Evolutionary conservation across 1,140 invertebrate genomes (phyloP), one percentile per base, ranked within the genome.

Genomic region (Anagrus nilaparvatae): DNA sequence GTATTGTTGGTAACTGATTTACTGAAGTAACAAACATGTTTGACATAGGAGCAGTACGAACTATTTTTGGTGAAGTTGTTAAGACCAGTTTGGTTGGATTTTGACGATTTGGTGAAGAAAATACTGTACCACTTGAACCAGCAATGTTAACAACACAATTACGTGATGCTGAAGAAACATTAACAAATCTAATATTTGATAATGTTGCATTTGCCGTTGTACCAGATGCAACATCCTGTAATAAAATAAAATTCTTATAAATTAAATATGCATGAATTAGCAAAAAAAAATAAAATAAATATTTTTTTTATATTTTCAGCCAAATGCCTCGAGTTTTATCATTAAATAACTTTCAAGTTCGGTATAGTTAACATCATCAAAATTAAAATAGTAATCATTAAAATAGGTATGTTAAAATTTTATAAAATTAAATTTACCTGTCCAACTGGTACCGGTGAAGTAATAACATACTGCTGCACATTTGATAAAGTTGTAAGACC

Each of bases 391-490:
- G 18, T 32, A 24, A 38, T 9, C 2, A 21, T 19, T 19, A 29
- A 32, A 13, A 34, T 28, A 37, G 17, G 17, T 4, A 24, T 20
- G 40, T 13, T 4, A 35, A 4, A 17, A 30, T 9, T 24, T n/a
- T 23, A 17, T 41, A 36, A 3, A 40, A 24, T 34, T 29, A 19
- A 31, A 45, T 17, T 43, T 8, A 69, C 67, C 59, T 70, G 67
- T 29, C 61, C 55, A 20, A 69, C 66, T 46, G 66, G 63, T 51
- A 70, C 67, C 51, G 65, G 64, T 8, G 65, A 68, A 16, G 67
- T 63, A 50, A 70, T 63, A 47, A 70, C 66, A 58, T 69, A 69
- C 47, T 71, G 68, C 38, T 68, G 67, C 42, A 65, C 67, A 53
- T 53, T 52, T 37, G 60, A 55, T 25, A 64, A 65, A 28, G n/a